Percentiles rank a stretch among this genome's conserved stretches.
phyloP scores from a whole-genome alignment of 2,797 vertebrate species.

The Neosalanx taihuensis region DNA sequence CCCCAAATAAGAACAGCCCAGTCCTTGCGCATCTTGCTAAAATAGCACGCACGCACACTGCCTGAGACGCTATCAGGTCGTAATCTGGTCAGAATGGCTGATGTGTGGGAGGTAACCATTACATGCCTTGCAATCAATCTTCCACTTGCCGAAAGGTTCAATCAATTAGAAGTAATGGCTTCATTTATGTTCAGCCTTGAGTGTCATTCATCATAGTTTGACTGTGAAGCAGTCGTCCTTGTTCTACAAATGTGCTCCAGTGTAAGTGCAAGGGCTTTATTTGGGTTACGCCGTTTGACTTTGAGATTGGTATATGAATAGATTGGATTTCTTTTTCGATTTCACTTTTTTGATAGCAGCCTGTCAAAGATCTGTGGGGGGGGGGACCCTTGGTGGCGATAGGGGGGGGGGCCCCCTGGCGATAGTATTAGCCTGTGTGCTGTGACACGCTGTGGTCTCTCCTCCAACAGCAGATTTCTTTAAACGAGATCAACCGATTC shows the following conservation, averaged over 20 bases:
- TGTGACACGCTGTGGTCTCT: slow-evolving; percentile 23
- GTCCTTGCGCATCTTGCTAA: too few species aligned
- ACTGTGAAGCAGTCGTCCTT: slow-evolving; percentile 46
- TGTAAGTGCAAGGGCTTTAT: slow-evolving; percentile 45
- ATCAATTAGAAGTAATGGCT: slow-evolving; percentile 69
- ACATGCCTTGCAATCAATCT: slow-evolving; percentile 61
- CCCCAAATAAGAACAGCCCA: background rate
- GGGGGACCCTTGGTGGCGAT: too few species aligned
- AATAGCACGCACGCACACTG: background rate
- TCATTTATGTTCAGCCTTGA: slow-evolving; percentile 65
- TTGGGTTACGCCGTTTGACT: slow-evolving; percentile 47
- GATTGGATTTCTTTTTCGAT: slow-evolving; percentile 43
- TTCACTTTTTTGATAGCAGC: slow-evolving; percentile 19
- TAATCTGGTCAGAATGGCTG: slow-evolving; percentile 30
- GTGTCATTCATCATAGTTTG: slow-evolving; percentile 65
- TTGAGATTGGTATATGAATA: slow-evolving; percentile 32
- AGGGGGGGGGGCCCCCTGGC: slow-evolving; percentile 49
- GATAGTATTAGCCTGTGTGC: slow-evolving; percentile 28
- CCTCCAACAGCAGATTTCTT: slow-evolving; percentile 21
- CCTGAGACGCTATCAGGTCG: slow-evolving; percentile 16
- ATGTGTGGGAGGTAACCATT: slow-evolving; percentile 28
- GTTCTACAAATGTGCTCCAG: slow-evolving; percentile 52
- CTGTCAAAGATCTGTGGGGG: slow-evolving; percentile 41
- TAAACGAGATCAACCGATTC: slow-evolving; percentile 17
- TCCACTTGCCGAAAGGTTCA: slow-evolving; percentile 59